Evolutionary conservation across 2,113 vertebrate species (phyloP).

Genomic region (Hyperoodon ampullatus): DNA sequence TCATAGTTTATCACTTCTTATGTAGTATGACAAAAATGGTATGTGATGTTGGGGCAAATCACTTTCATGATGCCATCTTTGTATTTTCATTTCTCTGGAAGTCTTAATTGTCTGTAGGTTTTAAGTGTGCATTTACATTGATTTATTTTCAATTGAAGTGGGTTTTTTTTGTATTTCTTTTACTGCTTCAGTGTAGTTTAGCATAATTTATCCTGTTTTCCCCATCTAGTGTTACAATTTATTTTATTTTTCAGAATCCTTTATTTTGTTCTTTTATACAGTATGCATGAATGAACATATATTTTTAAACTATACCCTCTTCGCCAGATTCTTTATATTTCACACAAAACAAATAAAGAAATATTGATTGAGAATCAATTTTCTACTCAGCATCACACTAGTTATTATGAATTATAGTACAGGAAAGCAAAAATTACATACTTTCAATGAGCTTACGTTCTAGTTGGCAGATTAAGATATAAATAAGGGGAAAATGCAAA

Average conservation of each 20-base stretch:
- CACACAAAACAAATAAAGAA: constrained; percentile 7
- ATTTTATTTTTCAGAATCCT: constrained; percentile 4
- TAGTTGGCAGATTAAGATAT: constrained; percentile 9
- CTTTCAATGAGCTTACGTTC: constrained; percentile 2
- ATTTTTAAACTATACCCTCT: constrained; percentile 20
- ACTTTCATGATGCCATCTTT: neutral
- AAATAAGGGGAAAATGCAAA: constrained; percentile 14
- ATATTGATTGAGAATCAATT: constrained; percentile 43
- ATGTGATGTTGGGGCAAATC: neutral
- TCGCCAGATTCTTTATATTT: constrained; percentile 27
- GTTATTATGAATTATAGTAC: constrained; percentile 13
- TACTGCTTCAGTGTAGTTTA: neutral
- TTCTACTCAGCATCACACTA: neutral
- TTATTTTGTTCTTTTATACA: constrained; percentile 58
- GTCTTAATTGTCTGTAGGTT: constrained; percentile 9
- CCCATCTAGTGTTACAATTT: neutral
- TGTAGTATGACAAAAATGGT: neutral
- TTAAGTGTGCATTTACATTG: neutral
- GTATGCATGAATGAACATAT: constrained; percentile 5
- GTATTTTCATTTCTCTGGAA: constrained; percentile 3
- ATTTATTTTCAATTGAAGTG: constrained; percentile 37
- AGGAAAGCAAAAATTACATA: neutral
- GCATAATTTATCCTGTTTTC: constrained; percentile 8
- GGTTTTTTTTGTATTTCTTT: neutral
- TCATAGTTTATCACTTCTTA: neutral